A percentile compares a stretch with the other conserved stretches of the same genome.
These are phyloP conservation scores for Coremacera marginata DNA, from an alignment of 2,888 invertebrate genomes.

Conservation along the genomic window DNA sequence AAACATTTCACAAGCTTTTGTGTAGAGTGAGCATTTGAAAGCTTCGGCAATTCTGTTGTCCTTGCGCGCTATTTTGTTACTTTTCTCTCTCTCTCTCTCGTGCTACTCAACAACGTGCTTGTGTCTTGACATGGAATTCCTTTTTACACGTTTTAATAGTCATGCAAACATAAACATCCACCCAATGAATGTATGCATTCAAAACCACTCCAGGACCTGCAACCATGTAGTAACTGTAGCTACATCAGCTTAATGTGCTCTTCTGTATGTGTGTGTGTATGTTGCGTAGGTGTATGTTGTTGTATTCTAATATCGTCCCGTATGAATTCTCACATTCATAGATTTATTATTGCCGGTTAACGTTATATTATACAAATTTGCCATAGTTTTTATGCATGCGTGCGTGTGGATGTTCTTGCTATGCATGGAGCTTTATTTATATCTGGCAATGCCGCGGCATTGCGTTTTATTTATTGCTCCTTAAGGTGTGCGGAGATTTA, in stretches of 20 bases:
- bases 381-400: background rate
- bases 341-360: slow-evolving; percentile 35
- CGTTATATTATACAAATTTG: slow-evolving; percentile 12
- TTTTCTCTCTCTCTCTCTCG: background rate
- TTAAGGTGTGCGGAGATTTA: background rate
- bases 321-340: slow-evolving; percentile 4
- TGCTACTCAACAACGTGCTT: background rate
- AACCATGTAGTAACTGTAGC: background rate
- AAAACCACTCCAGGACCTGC: too few species aligned
- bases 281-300: background rate
- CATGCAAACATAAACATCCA: background rate
- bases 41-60: background rate
- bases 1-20: slow-evolving; percentile 1
- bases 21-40: slow-evolving; percentile 23
- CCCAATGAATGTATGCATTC: background rate
- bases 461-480: background rate
- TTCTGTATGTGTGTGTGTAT: background rate
- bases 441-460: background rate
- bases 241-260: too few species aligned
- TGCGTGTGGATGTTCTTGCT: background rate
- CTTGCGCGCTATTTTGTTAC: background rate
- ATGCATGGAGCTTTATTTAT: background rate
- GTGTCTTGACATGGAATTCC: background rate
- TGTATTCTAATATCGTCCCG: background rate
- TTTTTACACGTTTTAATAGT: background rate